These are phyloP conservation scores for Acleris holmiana DNA, from an alignment of 2,888 invertebrate genomes.

Conservation along the genomic window DNA sequence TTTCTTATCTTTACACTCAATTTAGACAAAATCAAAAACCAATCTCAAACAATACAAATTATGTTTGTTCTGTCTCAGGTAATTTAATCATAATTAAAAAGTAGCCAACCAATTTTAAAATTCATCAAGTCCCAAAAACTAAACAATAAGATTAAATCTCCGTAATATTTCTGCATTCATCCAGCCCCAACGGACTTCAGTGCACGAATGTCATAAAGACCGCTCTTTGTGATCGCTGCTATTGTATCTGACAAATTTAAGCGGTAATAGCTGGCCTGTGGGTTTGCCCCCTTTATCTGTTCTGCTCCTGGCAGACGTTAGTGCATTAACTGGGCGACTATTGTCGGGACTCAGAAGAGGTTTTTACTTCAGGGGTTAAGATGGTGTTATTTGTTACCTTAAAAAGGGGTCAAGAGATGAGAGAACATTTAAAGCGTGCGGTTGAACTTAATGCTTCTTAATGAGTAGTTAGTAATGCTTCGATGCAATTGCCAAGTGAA, in stretches of 20 bases:
- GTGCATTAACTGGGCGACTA: conserved; percentile 24
- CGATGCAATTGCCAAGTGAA: no score
- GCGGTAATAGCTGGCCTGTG: conserved; percentile 15
- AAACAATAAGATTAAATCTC: background rate
- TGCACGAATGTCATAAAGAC: background rate
- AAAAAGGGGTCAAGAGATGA: no score
- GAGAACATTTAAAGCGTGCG: no score
- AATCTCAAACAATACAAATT: no score
- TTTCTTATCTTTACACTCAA: no score
- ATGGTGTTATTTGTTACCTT: background rate
- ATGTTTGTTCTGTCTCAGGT: no score
- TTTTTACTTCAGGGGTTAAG: background rate
- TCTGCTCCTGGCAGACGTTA: conserved; percentile 15
- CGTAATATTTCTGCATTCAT: background rate
- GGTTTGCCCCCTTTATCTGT: conserved; percentile 20
- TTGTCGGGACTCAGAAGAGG: conserved; percentile 10
- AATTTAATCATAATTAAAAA: no score
- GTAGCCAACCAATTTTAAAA: no score
- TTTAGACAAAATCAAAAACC: no score
- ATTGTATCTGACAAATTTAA: conserved; percentile 32
- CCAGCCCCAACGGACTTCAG: background rate
- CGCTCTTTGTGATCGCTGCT: conserved; percentile 25
- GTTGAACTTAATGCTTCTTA: no score
- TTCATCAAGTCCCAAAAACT: background rate
- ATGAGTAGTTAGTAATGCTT: no score